Conservation (phyloP, 2,113 vertebrate genomes). For the Cochlearius cochlearius region DNA sequence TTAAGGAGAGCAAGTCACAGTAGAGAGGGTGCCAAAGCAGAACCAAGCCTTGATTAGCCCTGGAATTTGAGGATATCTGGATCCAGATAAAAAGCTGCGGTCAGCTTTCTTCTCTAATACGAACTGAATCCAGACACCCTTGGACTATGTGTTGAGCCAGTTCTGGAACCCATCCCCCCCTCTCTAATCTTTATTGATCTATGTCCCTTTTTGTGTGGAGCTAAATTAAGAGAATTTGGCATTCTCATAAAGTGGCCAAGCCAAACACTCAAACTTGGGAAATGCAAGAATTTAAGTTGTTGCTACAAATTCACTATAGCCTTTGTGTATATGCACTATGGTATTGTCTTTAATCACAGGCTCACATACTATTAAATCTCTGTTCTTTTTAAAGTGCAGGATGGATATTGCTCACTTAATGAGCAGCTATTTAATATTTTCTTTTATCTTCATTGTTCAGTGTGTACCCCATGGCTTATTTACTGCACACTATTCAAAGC, state of each 20-base stretch:
- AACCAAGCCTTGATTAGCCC: background rate
- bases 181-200: constrained; percentile 11
- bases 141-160: background rate
- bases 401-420: constrained; percentile 20
- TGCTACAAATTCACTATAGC: background rate
- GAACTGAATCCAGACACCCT: background rate
- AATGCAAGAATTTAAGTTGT: background rate
- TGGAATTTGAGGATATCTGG: constrained; percentile 12
- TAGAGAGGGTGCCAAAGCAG: background rate
- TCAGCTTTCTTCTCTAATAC: background rate
- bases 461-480: constrained; percentile 38
- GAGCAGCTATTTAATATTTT: constrained; percentile 45
- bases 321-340: background rate
- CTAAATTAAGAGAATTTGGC: constrained; percentile 1
- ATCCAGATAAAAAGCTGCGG: constrained; percentile 1
- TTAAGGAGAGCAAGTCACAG: background rate
- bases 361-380: background rate
- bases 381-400: background rate
- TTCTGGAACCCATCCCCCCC: background rate
- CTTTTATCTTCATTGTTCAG: constrained; percentile 56
- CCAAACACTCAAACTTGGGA: background rate
- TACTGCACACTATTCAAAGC: constrained; percentile 40
- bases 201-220: background rate
- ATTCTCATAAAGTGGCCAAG: background rate
- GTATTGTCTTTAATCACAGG: background rate